Base-by-base conservation (phyloP, 2,888 invertebrate species). In the Drosophila prostipennis region DNA sequence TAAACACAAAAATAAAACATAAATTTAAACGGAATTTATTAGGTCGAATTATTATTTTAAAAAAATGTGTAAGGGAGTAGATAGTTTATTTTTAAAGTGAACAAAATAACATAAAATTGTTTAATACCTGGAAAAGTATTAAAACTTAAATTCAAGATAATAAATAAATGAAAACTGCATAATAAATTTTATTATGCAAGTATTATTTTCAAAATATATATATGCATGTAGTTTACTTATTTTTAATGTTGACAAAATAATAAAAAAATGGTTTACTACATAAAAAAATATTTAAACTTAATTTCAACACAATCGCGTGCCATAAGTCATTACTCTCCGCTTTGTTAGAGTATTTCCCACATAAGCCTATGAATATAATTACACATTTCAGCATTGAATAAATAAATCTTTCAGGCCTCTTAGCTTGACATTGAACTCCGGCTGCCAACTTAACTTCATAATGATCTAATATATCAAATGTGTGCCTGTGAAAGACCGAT, bases 381-480 rank as follows among this genome's bases (percentile, higher is more conserved):
- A 45, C 53, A 65, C 23, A 39, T 55, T 55, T 67, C 67, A 67
- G 46, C 55, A 55, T 48, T 67, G 34, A 67, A 46, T 32, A 46
- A 67, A 67, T 67, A 67, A 65, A 54, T 65, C 67, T 65, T 65
- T 45, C 11, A 11, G n/a, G 19, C 32, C 23, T 32, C 34, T 29
- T 11, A 19, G 65, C 40, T 56, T 67, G 65, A 67, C 65, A 67
- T 67, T 67, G 65, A 67, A 68, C 29, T 45, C 10, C 19, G 13
- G 3, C 68, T 55, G 46, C 16, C 68, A 56, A 65, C 45, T 34
- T 46, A 65, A 67, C 53, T 65, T 34, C 65, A 54, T 65, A 32
- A 65, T 65, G 67, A 65, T 65, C 23, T 67, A 65, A 67, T 65
- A n/a, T 46, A 67, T 67, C 46, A 36, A 29, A 48, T 29, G 34